These are phyloP conservation scores for Bombus waltoni DNA, from an alignment of 1,140 invertebrate species.

Conservation along the genomic window DNA sequence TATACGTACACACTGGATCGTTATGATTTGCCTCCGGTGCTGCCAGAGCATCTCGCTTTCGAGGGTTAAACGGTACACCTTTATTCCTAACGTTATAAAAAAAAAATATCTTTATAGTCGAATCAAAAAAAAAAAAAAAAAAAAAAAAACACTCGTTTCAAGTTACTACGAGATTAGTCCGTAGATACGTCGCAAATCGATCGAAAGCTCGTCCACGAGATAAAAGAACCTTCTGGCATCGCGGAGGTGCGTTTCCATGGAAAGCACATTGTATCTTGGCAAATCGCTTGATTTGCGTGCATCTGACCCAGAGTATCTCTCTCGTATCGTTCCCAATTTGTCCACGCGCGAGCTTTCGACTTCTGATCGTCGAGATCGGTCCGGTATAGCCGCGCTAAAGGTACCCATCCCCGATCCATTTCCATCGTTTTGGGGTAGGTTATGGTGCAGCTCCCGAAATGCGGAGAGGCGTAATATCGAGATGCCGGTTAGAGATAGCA, in stretches of 20 bases:
- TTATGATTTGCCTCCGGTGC: background rate
- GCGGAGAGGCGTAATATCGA: conserved; percentile 54
- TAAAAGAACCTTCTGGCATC: background rate
- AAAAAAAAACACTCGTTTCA: background rate
- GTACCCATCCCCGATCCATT: conserved; percentile 7
- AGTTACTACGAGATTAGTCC: background rate
- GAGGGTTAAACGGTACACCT: too few species aligned
- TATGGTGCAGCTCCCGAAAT: background rate
- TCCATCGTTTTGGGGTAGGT: conserved; percentile 22
- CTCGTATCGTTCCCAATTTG: background rate
- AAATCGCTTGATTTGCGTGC: conserved; percentile 43
- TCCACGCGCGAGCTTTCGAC: conserved; percentile 4
- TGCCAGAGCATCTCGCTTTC: too few species aligned
- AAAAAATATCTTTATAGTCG: background rate
- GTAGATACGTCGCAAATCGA: background rate
- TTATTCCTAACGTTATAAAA: background rate
- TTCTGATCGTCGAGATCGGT: conserved; percentile 33
- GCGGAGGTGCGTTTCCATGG: background rate
- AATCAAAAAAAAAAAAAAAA: background rate
- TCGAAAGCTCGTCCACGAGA: background rate
- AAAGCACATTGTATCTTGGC: conserved; percentile 17
- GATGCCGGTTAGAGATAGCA: conserved; percentile 54
- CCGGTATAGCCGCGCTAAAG: background rate
- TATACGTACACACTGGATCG: background rate
- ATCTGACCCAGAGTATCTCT: background rate